Conservation (phyloP, 2,113 vertebrate genomes). For the Ascaphus truei region DNA sequence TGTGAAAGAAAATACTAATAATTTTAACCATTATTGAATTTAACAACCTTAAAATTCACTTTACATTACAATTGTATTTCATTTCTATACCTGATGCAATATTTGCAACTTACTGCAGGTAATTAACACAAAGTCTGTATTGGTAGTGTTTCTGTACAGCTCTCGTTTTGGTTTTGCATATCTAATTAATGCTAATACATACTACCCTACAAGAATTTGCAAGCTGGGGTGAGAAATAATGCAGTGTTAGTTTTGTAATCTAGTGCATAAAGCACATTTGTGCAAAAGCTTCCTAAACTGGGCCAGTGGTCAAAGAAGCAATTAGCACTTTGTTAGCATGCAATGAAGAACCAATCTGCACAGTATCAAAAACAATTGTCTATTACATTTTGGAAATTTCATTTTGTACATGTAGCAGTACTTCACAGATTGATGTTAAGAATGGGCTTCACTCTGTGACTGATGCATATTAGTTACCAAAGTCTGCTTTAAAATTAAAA, state of each 20-base stretch:
- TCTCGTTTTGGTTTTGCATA: conserved; percentile 32
- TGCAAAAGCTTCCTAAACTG: conserved; percentile 66
- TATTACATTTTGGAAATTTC: conserved; percentile 57
- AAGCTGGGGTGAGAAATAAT: conserved; percentile 71
- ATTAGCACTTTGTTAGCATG: conserved; percentile 76
- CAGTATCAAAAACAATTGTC: conserved; percentile 66
- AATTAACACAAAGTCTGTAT: conserved; percentile 55
- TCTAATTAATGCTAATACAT: conserved; percentile 66
- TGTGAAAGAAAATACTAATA: background rate
- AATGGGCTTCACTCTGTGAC: no score
- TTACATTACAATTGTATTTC: background rate
- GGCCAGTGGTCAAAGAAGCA: conserved; percentile 73
- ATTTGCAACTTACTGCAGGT: conserved; percentile 48
- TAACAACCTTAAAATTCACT: background rate
- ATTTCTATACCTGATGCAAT: conserved; percentile 43
- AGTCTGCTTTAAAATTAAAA: no score
- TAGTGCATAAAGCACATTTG: conserved; percentile 62
- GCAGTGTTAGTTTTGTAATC: conserved; percentile 67
- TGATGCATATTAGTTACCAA: no score
- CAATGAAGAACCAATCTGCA: conserved; percentile 72
- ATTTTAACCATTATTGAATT: background rate
- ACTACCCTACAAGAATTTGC: conserved; percentile 69
- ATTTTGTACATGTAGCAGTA: conserved; percentile 34
- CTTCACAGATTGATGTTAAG: no score
- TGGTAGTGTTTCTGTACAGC: conserved; percentile 37